Evolutionary conservation across 2,797 vertebrate species (phyloP).

Genomic region (Centroberyx gerrardi): DNA sequence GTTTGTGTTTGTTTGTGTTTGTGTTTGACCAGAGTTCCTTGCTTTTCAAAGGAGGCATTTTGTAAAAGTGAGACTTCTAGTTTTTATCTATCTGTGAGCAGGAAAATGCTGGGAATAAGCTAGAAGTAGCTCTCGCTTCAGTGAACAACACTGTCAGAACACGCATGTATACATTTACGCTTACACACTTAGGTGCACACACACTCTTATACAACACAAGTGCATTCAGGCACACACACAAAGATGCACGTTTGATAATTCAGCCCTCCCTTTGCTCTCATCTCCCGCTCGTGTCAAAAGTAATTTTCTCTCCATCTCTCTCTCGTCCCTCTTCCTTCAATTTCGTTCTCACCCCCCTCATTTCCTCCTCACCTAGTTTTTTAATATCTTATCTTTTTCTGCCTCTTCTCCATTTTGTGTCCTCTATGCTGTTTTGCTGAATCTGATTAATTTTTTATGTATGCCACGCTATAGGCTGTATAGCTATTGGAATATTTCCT

Average conservation of each 20-base stretch:
- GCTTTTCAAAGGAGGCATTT: constrained; percentile 40
- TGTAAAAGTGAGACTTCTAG: constrained; percentile 45
- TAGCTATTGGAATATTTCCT: constrained; percentile 14
- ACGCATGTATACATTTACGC: background rate
- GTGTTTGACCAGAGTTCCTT: constrained; percentile 34
- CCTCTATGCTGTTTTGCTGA: constrained; percentile 29
- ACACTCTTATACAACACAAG: background rate
- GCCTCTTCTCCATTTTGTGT: constrained; percentile 55
- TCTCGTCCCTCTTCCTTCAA: constrained; percentile 50
- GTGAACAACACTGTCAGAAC: constrained; percentile 33
- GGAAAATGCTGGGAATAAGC: constrained; percentile 15
- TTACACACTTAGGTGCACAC: background rate
- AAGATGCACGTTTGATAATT: constrained; percentile 57
- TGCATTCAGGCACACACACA: background rate
- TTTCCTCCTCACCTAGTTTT: constrained; percentile 47
- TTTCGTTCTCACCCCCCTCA: constrained; percentile 40
- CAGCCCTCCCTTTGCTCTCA: constrained; percentile 60
- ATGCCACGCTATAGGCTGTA: constrained; percentile 20
- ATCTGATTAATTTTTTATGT: constrained; percentile 50
- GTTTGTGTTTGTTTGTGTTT: constrained; percentile 5
- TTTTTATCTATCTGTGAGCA: constrained; percentile 32
- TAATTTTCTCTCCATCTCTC: constrained; percentile 76
- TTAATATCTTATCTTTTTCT: constrained; percentile 56
- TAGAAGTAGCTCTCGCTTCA: constrained; percentile 19
- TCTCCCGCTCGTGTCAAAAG: constrained; percentile 66